Percentiles rank a stretch among this genome's conserved stretches.
These are phyloP conservation scores for Cosmia pyralina DNA, from an alignment of 2,888 invertebrate species.

Conservation along the genomic window DNA sequence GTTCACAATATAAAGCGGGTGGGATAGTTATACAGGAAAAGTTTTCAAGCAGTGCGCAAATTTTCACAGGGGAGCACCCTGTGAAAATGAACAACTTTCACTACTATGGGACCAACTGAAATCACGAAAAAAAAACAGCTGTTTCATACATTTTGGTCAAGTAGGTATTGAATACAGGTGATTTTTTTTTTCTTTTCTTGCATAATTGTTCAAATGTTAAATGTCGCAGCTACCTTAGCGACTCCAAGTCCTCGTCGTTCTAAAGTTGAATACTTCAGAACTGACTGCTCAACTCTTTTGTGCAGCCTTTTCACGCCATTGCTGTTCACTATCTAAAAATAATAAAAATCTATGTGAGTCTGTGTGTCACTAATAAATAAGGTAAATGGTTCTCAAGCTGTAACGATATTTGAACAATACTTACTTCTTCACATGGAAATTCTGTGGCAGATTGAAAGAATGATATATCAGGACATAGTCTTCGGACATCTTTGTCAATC, in stretches of 20 bases:
- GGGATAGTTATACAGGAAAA: no score
- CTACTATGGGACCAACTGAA: no score
- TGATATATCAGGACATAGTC: slow-evolving; percentile 98
- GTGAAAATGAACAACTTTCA: no score
- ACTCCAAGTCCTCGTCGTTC: slow-evolving; percentile 96
- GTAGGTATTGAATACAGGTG: no score
- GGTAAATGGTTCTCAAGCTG: not conserved
- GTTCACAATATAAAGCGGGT: no score
- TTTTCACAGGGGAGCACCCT: no score
- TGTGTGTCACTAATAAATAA: not conserved
- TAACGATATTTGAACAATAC: slow-evolving; percentile 23
- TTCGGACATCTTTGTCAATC: slow-evolving; percentile 99
- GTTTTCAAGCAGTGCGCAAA: no score
- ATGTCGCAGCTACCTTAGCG: slow-evolving; percentile 92
- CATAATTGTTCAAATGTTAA: not conserved
- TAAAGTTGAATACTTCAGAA: slow-evolving; percentile 96
- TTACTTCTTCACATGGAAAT: slow-evolving; percentile 94
- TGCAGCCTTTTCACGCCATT: slow-evolving; percentile 96
- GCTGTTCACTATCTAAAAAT: slow-evolving; percentile 92
- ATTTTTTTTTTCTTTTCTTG: no score
- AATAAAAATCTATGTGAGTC: slow-evolving; percentile 1
- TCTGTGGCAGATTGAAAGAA: slow-evolving; percentile 98
- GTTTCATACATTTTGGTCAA: no score
- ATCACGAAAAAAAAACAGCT: no score
- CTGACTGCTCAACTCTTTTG: slow-evolving; percentile 96